Percentiles rank a stretch among this genome's conserved stretches.
These are phyloP conservation scores for Stegana nigrithorax DNA, from an alignment of 2,888 invertebrate genomes.

Conservation along the genomic window DNA sequence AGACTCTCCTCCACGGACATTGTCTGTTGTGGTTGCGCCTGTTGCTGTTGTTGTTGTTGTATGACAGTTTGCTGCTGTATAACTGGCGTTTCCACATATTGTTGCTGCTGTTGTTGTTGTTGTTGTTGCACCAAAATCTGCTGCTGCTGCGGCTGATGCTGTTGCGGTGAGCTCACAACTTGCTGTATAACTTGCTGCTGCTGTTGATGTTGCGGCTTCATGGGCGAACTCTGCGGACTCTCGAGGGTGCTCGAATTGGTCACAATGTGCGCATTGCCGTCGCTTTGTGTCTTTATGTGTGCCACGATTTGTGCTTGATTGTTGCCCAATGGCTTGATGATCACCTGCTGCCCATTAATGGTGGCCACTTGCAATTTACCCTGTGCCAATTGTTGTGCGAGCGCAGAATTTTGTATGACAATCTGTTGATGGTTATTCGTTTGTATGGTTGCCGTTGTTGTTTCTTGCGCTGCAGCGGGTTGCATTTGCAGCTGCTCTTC, in stretches of 20 bases:
- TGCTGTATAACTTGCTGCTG: constrained; percentile 37
- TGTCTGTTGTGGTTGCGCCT: constrained; percentile 37
- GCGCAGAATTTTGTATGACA: constrained; percentile 80
- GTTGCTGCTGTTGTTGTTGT: constrained; percentile 28
- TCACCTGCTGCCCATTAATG: constrained; percentile 86
- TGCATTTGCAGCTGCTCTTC: constrained; percentile 46
- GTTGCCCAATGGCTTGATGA: constrained; percentile 82
- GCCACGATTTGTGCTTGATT: constrained; percentile 84
- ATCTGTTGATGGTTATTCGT: constrained; percentile 71
- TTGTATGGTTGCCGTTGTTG: constrained; percentile 32
- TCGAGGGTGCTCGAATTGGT: constrained; percentile 60
- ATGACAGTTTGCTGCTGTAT: constrained; percentile 29
- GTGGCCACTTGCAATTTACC: constrained; percentile 87
- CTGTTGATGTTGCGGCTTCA: constrained; percentile 40
- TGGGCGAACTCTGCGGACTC: constrained; percentile 46
- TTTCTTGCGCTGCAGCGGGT: constrained; percentile 53
- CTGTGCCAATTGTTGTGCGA: constrained; percentile 84
- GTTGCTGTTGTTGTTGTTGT: constrained; percentile 31
- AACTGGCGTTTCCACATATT: constrained; percentile 35
- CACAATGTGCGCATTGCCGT: constrained; percentile 68
- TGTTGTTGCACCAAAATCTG: constrained; percentile 7
- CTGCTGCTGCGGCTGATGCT: constrained; percentile 35
- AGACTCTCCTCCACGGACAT: constrained; percentile 77
- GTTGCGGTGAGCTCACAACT: constrained; percentile 34
- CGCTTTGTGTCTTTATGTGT: constrained; percentile 74